Base-by-base conservation (phyloP, 1,140 invertebrate genomes). In the Saccostrea cuccullata region DNA sequence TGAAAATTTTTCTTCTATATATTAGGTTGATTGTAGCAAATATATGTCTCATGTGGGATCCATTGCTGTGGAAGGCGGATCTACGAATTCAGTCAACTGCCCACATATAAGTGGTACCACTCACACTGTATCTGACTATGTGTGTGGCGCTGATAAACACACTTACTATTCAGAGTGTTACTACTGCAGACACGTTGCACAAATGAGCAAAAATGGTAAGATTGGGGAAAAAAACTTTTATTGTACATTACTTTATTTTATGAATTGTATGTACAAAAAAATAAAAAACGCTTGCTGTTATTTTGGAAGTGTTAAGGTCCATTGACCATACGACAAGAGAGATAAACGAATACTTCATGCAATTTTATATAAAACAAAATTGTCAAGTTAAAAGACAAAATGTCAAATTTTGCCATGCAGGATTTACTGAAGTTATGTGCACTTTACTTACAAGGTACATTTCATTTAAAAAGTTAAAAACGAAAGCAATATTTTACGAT, bases 121-220 rank as follows among this genome's bases (percentile, higher is more conserved):
- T 0, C 83, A 55, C 67, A 70, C 15, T 58, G 56, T n/a, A 26
- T 26, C 30, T 23, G 23, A 60, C 56, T 36, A 47, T 56, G 84
- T 88, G 6, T 88, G 87, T 82, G 84, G 87, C 15, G 70, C 84
- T 82, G 87, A 88, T 26, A 55, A 82, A 36, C 84, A 77, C 55
- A 88, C 87, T n/a, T 88, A 88, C 36, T 15, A 55, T 9, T 67
- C 60, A 5, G 83, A 67, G 8, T 88, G 87, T 55, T 23, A 26
- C 36, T 86, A 82, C 36, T 88, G 87, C 36, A 84, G 47, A 77
- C 17, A 17, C 26, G 55, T 88, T 26, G 70, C 70, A 3, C 26
- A 15, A 30, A 30, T 15, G 23, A 77, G 26, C 26, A 77, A 26
- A 77, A 30, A 30, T 77, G 70, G 70, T 77, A 77, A 30, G 13